Evolutionary conservation across 2,888 invertebrate species (phyloP).

Genomic region (Ormia ochracea): DNA sequence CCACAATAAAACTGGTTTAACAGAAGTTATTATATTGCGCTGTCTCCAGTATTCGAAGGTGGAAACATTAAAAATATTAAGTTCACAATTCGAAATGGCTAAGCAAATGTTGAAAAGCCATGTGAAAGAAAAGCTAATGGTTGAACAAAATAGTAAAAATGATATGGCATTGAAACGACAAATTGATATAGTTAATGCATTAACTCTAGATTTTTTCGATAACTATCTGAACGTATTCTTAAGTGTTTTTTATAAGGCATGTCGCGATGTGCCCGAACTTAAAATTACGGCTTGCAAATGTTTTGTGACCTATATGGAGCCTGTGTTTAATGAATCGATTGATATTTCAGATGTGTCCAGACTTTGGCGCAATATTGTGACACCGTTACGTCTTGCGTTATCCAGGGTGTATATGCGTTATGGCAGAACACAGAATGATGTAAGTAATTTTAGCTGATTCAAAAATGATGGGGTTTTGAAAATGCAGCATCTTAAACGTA

Average conservation of each 20-base stretch:
- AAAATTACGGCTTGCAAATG: conserved; percentile 86
- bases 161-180: conserved; percentile 59
- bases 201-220: conserved; percentile 80
- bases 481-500: too few species aligned
- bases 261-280: conserved; percentile 90
- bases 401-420: conserved; percentile 87
- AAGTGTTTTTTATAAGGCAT: conserved; percentile 89
- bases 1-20: conserved; percentile 82
- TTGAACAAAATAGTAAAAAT: conserved; percentile 47
- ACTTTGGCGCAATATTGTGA: conserved; percentile 88
- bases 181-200: conserved; percentile 69
- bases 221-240: conserved; percentile 90
- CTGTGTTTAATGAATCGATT: conserved; percentile 83
- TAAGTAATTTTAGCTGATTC: too few species aligned
- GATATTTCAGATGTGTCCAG: conserved; percentile 81
- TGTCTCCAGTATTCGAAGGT: conserved; percentile 90
- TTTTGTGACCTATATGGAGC: conserved; percentile 87
- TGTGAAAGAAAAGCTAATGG: not conserved
- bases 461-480: too few species aligned
- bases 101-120: conserved; percentile 51
- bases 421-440: conserved; percentile 68
- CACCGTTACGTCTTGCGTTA: conserved; percentile 84
- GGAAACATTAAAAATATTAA: conserved; percentile 79
- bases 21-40: conserved; percentile 84
- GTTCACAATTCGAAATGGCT: conserved; percentile 72